Evolutionary conservation across 1,140 invertebrate genomes (phyloP).

Genomic region (Daktulosphaira vitifoliae): DNA sequence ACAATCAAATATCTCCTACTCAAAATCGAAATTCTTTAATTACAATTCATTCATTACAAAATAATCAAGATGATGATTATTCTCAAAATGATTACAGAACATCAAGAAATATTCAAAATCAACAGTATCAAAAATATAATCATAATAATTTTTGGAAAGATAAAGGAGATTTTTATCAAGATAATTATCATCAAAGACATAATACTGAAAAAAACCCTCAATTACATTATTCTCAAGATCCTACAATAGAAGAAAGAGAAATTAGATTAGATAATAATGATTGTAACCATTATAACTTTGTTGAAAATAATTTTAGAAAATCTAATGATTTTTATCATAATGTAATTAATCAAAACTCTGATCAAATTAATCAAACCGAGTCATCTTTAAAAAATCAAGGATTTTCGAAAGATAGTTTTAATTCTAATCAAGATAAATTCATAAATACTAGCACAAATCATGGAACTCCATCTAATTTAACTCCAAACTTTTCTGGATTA

Average conservation of each 20-base stretch:
- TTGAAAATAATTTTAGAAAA: constrained; percentile 12
- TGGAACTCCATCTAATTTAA: not conserved
- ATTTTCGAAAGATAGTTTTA: constrained; percentile 3
- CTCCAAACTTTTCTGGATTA: not conserved
- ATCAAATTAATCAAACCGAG: not conserved
- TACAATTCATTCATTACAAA: constrained; percentile 2
- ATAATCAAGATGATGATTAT: constrained; percentile 27
- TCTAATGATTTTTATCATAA: constrained; percentile 23
- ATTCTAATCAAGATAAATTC: not conserved
- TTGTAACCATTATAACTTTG: constrained; percentile 16
- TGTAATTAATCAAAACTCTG: constrained; percentile 10
- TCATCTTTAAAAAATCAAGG: not conserved
- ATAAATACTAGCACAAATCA: not conserved
- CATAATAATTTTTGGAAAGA: constrained; percentile 28
- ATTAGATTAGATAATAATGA: constrained; percentile 25
- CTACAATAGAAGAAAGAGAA: constrained; percentile 25
- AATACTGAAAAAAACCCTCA: constrained; percentile 7
- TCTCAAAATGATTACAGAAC: constrained; percentile 5
- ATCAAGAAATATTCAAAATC: not conserved
- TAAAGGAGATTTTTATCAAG: not conserved
- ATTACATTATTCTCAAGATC: constrained; percentile 23
- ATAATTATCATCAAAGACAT: constrained; percentile 14
- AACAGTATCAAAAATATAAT: constrained; percentile 19
- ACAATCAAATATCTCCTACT: constrained; percentile 28
- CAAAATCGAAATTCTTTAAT: constrained; percentile 6